Base-by-base conservation (phyloP, 2,888 invertebrate genomes). In the Eupithecia exiguata region DNA sequence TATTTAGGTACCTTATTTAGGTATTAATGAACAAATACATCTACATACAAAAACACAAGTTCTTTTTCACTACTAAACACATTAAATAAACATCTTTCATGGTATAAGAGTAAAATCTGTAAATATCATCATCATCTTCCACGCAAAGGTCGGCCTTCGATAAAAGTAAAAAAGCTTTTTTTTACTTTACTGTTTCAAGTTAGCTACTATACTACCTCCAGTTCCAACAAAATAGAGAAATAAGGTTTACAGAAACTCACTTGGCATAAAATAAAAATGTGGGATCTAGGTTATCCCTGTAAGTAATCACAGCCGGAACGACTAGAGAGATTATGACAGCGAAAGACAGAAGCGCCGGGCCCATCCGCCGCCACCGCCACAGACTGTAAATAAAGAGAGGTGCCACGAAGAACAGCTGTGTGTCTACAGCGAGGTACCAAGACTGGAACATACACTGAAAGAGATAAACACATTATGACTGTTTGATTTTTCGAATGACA, bases 381-480 rank as follows among this genome's bases (percentile, higher is more conserved):
- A 97, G 86, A n/a, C 96, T 94, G 87, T 95, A 96, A 78, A 97
- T 96, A 71, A 96, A 92, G 65, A 96, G 88, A 0, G 97, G 96
- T 0, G 97, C 96, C 63, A 97, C 83, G 82, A 97, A 94, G 89
- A 96, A 96, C 69, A 96, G 84, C 84, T 96, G 96, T 0, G 96
- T 96, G 78, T 96, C 96, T 65, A 96, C 96, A 7, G 95, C 93
- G 1, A 96, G 90, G 82, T 96, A 96, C 96, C 96, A 96, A 0
- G 96, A 96, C 87, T 96, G 96, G 88, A 96, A 96, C 96, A 96
- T 96, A 80, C 96, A 96, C 96, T 96, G 92, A 72, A 95, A 93
- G 7, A 72, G 79, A 75, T 68, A 40, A 35, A 36, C 14, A 14
- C 35, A 43, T 16, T 5, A 16, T 43, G 46, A 2, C 21, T 53